phyloP scores from a whole-genome alignment of 1,140 invertebrate species.

The Drosophila busckii region DNA sequence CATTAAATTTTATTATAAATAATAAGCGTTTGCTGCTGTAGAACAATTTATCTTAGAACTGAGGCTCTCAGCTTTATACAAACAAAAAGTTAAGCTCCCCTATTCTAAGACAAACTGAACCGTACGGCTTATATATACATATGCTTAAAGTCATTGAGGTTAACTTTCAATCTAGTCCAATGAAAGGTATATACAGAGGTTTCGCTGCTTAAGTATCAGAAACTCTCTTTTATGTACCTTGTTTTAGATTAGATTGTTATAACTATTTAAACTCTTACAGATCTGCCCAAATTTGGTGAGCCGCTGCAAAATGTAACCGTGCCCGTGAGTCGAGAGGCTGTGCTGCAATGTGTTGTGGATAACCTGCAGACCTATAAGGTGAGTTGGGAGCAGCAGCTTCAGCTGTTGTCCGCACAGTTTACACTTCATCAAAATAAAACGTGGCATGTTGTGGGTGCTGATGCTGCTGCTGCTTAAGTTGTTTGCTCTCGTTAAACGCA shows the following conservation, averaged over 20 bases:
- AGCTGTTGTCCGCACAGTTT: conserved; percentile 41
- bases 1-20: neutral
- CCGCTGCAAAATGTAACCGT: conserved; percentile 87
- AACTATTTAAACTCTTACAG: conserved; percentile 75
- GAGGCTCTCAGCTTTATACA: conserved; percentile 53
- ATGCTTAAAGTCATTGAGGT: neutral
- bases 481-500: conserved; percentile 50
- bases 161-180: conserved; percentile 41
- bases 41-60: conserved; percentile 55
- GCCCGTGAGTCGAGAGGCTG: conserved; percentile 85
- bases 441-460: conserved; percentile 18
- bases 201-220: conserved; percentile 32
- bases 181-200: conserved; percentile 62
- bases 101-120: conserved; percentile 61
- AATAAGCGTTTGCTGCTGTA: neutral
- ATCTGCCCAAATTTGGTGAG: conserved; percentile 86
- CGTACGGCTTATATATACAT: neutral
- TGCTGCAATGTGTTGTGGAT: conserved; percentile 86
- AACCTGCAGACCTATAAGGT: conserved; percentile 88
- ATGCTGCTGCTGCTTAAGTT: conserved; percentile 29
- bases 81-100: conserved; percentile 55
- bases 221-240: conserved; percentile 65
- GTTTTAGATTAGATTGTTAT: conserved; percentile 37
- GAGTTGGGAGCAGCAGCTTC: conserved; percentile 13
- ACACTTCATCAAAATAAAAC: conserved; percentile 60